phyloP scores from a whole-genome alignment of 2,113 vertebrate genomes.

The Callionymus lyra region DNA sequence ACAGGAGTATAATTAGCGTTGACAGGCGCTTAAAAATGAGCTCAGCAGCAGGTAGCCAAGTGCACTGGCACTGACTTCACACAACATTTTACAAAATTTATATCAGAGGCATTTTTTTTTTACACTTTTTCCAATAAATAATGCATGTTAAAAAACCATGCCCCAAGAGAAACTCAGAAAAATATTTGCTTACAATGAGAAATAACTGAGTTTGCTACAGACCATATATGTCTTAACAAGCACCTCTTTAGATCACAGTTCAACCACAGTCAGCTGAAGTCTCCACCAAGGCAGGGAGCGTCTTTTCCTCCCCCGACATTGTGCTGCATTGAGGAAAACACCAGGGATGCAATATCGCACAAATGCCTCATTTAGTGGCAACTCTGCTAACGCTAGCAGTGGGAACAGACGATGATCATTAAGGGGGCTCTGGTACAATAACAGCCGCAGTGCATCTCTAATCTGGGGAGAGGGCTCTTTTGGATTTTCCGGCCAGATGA shows the following conservation, averaged over 20 bases:
- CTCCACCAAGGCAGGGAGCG: not conserved
- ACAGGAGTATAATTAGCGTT: slow-evolving; percentile 6
- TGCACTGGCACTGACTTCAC: no score
- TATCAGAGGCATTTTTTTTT: no score
- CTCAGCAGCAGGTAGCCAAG: not conserved
- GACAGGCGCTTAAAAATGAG: slow-evolving; percentile 1
- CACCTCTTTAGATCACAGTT: slow-evolving; percentile 36
- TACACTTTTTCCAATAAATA: slow-evolving; percentile 6
- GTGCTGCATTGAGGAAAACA: slow-evolving; percentile 19
- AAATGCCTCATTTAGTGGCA: slow-evolving; percentile 38
- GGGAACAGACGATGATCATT: no score
- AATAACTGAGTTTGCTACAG: slow-evolving; percentile 11
- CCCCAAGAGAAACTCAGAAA: slow-evolving; percentile 3
- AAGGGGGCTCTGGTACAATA: slow-evolving; percentile 51
- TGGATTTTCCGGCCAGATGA: slow-evolving; percentile 57
- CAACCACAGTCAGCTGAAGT: slow-evolving; percentile 37
- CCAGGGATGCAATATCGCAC: slow-evolving; percentile 17
- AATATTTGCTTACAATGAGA: slow-evolving; percentile 28
- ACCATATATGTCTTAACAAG: slow-evolving; percentile 16
- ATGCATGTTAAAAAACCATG: slow-evolving; percentile 10
- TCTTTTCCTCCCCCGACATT: slow-evolving; percentile 1
- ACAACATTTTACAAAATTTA: no score
- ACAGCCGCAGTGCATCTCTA: slow-evolving; percentile 47
- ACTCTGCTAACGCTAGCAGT: slow-evolving; percentile 29
- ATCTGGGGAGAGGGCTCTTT: slow-evolving; percentile 50